A percentile compares a stretch with the other conserved stretches of the same genome.
Conservation (phyloP, 2,113 vertebrate genomes). For the Ageneiosus marmoratus region DNA sequence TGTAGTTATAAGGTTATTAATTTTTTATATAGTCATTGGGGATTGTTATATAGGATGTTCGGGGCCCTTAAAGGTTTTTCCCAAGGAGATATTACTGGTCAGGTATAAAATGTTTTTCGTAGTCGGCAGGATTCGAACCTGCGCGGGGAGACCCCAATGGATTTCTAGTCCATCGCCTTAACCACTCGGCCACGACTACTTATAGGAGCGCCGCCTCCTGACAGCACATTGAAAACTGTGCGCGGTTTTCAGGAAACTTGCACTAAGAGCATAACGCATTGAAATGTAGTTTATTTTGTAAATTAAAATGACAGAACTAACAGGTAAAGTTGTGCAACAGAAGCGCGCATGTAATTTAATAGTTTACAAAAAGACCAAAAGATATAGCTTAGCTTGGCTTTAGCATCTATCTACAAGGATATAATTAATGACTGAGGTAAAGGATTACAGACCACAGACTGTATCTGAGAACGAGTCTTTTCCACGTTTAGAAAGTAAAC, state of each 20-base stretch:
- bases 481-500: background rate
- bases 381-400: background rate
- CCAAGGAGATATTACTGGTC: too few relatives aligned
- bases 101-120: too few relatives aligned
- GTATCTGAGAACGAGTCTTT: background rate
- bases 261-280: too few relatives aligned
- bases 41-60: too few relatives aligned
- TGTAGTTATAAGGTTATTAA: too few relatives aligned
- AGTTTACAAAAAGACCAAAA: background rate
- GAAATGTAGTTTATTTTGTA: too few relatives aligned
- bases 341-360: background rate
- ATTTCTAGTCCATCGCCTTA: constrained; percentile 88
- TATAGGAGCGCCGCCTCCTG: too few relatives aligned
- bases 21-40: too few relatives aligned
- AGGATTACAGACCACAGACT: background rate
- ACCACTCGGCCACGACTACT: constrained; percentile 86
- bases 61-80: too few relatives aligned
- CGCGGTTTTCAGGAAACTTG: too few relatives aligned
- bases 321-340: background rate
- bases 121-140: constrained; percentile 88
- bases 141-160: constrained; percentile 85
- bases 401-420: background rate
- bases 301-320: too few relatives aligned
- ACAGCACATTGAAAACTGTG: too few relatives aligned
- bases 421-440: background rate